Percentiles rank a stretch among this genome's conserved stretches.
Conservation (phyloP, 2,113 vertebrate species). For the Bubo scandiacus region DNA sequence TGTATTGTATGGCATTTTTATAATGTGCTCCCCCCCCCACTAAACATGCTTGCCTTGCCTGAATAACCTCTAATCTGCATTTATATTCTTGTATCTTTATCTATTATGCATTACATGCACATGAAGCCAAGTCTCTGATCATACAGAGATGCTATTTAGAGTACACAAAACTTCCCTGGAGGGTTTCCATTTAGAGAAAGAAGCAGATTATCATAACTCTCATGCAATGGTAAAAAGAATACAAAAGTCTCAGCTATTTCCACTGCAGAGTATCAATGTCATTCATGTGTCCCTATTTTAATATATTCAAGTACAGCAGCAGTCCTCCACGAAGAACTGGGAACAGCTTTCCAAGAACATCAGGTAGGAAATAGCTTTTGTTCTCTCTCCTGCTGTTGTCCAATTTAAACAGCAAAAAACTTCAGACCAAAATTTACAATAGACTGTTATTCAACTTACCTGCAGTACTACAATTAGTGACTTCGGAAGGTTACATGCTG, state of each 20-base stretch:
- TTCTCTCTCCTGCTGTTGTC: conserved; percentile 65
- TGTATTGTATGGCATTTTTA: conserved; percentile 22
- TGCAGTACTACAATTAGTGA: conserved; percentile 66
- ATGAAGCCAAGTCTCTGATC: conserved; percentile 67
- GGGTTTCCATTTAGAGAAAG: conserved; percentile 69
- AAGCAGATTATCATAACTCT: conserved; percentile 45
- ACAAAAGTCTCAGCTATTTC: conserved; percentile 46
- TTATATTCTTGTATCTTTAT: conserved; percentile 44
- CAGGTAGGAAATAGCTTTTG: conserved; percentile 65
- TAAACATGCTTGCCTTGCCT: conserved; percentile 35
- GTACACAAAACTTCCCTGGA: conserved; percentile 75
- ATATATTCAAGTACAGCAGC: conserved; percentile 40
- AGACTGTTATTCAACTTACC: conserved; percentile 61
- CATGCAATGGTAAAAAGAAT: conserved; percentile 32
- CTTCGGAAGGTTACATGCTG: conserved; percentile 64
- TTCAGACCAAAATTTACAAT: conserved; percentile 60
- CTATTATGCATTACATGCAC: conserved; percentile 58
- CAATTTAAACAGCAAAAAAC: conserved; percentile 64
- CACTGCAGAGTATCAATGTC: conserved; percentile 34
- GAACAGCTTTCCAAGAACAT: conserved; percentile 64
- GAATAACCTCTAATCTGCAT: conserved; percentile 70
- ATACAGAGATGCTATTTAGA: conserved; percentile 72
- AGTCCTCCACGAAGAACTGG: conserved; percentile 30
- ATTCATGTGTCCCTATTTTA: conserved; percentile 54
- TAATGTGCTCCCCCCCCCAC: background rate